These are phyloP conservation scores for Electrona antarctica DNA, from an alignment of 2,113 vertebrate genomes.

Conservation along the genomic window DNA sequence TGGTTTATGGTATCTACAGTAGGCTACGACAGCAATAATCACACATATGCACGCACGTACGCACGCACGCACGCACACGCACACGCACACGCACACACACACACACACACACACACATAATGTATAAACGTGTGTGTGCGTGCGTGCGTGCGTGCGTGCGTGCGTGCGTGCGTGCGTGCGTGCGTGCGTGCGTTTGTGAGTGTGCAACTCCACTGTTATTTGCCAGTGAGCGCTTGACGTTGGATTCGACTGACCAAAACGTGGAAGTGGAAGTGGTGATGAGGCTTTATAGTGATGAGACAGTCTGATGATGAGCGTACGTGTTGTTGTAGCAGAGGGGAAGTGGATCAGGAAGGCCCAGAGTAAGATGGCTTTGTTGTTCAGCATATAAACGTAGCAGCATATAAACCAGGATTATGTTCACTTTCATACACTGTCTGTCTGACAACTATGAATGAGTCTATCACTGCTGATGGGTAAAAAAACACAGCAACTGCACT, in stretches of 20 bases:
- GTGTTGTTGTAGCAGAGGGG: constrained; percentile 31
- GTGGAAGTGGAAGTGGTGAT: constrained; percentile 14
- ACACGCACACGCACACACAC: constrained; percentile 39
- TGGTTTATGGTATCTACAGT: too few relatives aligned
- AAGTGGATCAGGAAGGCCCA: constrained; percentile 24
- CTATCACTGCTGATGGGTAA: constrained; percentile 34
- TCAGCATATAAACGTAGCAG: constrained; percentile 69
- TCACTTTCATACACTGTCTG: constrained; percentile 16
- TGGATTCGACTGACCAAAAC: constrained; percentile 19
- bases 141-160: constrained; percentile 3
- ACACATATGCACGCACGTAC: background rate
- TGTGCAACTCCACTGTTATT: constrained; percentile 23
- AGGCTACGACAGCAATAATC: too few relatives aligned
- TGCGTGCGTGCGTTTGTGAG: background rate
- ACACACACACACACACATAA: constrained; percentile 16
- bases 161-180: constrained; percentile 14
- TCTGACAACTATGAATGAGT: constrained; percentile 26
- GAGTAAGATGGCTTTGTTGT: constrained; percentile 35
- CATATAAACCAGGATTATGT: constrained; percentile 53
- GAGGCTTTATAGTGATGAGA: constrained; percentile 10
- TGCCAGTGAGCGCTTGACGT: constrained; percentile 3
- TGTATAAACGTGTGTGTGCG: constrained; percentile 19
- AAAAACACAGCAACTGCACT: constrained; percentile 14
- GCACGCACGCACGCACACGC: constrained; percentile 35
- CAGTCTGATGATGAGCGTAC: constrained; percentile 18